phyloP scores from a whole-genome alignment of 2,113 vertebrate species.

The Neolamprologus variostigma region DNA sequence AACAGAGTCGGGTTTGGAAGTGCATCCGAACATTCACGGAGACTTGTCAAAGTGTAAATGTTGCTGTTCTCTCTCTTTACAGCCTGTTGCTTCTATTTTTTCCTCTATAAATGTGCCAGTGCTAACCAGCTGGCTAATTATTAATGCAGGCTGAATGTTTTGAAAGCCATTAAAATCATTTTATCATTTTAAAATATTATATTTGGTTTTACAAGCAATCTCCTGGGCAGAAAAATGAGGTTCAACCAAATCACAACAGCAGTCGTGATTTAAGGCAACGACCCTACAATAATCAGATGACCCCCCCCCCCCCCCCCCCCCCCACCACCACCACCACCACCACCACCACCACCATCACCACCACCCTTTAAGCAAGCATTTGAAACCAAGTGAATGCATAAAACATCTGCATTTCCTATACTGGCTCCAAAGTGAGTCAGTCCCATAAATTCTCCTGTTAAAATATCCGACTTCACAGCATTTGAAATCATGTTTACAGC shows the following conservation, averaged over 20 bases:
- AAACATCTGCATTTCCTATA: neutral
- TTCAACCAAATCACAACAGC: neutral
- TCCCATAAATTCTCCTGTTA: neutral
- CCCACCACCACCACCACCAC: too few relatives aligned
- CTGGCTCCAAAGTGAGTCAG: neutral
- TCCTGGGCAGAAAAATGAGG: neutral
- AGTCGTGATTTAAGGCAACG: neutral
- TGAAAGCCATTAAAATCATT: neutral
- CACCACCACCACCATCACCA: rapidly evolving
- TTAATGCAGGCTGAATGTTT: neutral
- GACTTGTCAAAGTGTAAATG: neutral
- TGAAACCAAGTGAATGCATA: neutral
- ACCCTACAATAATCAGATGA: neutral
- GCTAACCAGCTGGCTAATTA: neutral
- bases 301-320: too few relatives aligned
- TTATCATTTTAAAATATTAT: neutral
- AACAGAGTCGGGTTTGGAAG: neutral
- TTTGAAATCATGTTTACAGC: neutral
- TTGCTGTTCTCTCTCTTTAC: neutral
- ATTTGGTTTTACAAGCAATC: neutral
- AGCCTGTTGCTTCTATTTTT: neutral
- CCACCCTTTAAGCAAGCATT: neutral
- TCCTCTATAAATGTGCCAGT: neutral
- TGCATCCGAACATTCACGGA: neutral
- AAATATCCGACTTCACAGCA: neutral